Percentiles rank a stretch among this genome's conserved stretches.
phyloP scores from a whole-genome alignment of 2,797 vertebrate genomes.

The Mycteria americana region DNA sequence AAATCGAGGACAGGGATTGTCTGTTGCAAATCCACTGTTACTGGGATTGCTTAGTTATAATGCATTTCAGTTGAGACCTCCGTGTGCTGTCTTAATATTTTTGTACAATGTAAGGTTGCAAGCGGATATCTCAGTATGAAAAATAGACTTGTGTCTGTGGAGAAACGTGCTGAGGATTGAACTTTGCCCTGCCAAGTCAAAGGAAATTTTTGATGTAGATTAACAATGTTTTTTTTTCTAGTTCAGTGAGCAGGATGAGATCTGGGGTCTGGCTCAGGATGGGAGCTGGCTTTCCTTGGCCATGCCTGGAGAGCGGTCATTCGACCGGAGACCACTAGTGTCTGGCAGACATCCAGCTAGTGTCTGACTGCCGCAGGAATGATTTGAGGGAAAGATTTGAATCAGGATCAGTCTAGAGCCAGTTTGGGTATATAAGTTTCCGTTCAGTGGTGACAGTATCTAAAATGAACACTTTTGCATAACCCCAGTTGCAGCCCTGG shows the following conservation, averaged over 20 bases:
- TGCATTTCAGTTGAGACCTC: not conserved
- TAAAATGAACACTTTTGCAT: not conserved
- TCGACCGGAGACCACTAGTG: not conserved
- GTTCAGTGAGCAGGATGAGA: not conserved
- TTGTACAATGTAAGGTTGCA: not conserved
- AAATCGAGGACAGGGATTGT: not conserved
- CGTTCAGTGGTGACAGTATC: not conserved
- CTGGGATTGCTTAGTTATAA: not conserved
- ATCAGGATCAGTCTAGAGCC: not conserved
- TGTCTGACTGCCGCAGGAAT: rapidly evolving
- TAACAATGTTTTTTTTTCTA: not conserved
- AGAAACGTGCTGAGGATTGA: not conserved
- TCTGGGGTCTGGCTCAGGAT: not conserved
- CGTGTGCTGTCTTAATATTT: not conserved
- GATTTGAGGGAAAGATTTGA: not conserved
- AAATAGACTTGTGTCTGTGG: not conserved
- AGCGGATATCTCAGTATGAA: not conserved
- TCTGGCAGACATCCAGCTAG: not conserved
- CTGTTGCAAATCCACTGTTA: rapidly evolving
- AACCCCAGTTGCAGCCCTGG: not conserved
- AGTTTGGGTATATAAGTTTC: not conserved
- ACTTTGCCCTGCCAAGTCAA: not conserved
- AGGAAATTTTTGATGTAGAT: not conserved
- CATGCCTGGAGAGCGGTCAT: rapidly evolving
- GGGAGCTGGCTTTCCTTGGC: not conserved